Evolutionary conservation across 2,113 vertebrate species (phyloP).

Genomic region (Chloropsis hardwickii): DNA sequence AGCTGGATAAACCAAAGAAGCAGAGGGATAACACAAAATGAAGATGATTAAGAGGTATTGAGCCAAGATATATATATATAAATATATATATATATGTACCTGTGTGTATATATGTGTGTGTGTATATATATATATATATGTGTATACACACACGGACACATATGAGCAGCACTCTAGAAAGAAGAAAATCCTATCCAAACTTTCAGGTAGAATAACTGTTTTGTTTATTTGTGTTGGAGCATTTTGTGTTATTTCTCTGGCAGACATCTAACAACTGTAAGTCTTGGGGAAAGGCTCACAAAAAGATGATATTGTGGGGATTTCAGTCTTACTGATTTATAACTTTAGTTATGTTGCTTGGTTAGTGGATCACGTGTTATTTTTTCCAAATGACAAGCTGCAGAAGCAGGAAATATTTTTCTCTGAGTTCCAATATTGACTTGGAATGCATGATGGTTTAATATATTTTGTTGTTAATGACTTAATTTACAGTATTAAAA

Average conservation of each 20-base stretch:
- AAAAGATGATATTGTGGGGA: background rate
- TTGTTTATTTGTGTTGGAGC: background rate
- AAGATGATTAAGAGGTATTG: background rate
- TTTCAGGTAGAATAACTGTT: background rate
- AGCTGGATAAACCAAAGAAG: background rate
- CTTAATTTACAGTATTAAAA: background rate
- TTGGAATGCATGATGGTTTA: background rate
- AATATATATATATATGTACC: background rate
- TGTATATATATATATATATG: background rate
- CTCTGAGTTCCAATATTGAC: background rate
- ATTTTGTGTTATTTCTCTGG: background rate
- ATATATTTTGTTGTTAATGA: background rate
- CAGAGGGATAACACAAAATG: background rate
- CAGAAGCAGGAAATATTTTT: background rate
- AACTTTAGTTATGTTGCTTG: background rate
- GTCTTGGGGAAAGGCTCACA: background rate
- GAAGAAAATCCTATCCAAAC: background rate
- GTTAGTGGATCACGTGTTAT: background rate
- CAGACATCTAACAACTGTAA: background rate
- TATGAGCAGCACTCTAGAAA: background rate
- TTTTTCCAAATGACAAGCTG: constrained; percentile 1
- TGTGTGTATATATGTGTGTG: background rate
- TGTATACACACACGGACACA: too few relatives aligned
- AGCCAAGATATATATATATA: background rate
- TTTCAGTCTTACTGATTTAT: constrained; percentile 18